These are phyloP conservation scores for Tricholauxania praeusta DNA, from an alignment of 2,888 invertebrate genomes.

Conservation along the genomic window DNA sequence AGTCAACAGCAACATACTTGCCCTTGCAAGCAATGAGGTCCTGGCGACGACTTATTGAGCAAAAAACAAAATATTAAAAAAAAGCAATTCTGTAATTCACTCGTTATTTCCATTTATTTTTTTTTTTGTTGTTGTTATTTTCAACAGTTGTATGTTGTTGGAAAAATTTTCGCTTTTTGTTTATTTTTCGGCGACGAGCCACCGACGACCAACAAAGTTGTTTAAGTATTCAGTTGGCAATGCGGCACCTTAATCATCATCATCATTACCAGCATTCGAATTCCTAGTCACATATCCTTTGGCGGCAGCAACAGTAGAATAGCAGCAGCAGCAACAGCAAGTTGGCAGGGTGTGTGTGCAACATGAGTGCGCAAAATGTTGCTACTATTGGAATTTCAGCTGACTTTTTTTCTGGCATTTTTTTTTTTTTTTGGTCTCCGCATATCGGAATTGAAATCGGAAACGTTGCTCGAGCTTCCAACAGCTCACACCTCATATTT, in stretches of 20 bases:
- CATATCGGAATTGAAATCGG: no score
- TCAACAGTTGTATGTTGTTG: not conserved
- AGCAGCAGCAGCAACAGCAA: not conserved
- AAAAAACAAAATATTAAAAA: conserved; percentile 9
- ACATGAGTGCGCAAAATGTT: no score
- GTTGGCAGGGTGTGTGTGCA: no score
- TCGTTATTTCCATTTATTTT: not conserved
- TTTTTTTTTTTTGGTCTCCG: no score
- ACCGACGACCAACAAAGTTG: conserved; percentile 10
- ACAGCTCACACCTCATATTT: no score
- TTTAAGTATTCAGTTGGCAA: conserved; percentile 30
- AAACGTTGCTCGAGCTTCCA: no score
- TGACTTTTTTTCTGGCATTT: no score
- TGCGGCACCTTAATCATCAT: conserved; percentile 16
- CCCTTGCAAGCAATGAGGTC: conserved; percentile 5
- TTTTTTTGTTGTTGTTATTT: not conserved
- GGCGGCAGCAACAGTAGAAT: not conserved
- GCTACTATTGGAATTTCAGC: no score
- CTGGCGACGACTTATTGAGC: not conserved
- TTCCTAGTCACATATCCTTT: not conserved
- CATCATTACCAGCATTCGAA: conserved; percentile 16
- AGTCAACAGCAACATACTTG: conserved; percentile 17
- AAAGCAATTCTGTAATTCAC: not conserved
- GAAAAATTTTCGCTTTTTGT: not conserved
- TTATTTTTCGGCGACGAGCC: not conserved